Base-by-base conservation (phyloP, 2,888 invertebrate genomes). In the Oligia strigilis region DNA sequence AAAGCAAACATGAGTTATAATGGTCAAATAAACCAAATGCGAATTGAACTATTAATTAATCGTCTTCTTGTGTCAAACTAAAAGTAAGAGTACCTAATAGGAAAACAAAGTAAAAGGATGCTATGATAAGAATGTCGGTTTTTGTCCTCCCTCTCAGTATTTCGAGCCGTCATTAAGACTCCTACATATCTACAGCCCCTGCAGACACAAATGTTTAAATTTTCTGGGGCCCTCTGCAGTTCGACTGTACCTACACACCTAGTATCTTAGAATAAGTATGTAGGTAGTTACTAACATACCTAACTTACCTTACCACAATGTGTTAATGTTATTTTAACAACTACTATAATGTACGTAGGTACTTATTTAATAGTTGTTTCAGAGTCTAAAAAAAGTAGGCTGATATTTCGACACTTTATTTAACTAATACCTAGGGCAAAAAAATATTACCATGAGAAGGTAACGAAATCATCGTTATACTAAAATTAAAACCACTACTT, bases 1-100 rank as follows among this genome's bases (percentile, higher is more conserved):
- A 84, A 79, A 82, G 70, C 60, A 87, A 67, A 78, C 60, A 43
- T 36, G 55, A 52, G 70, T 46, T 75, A 55, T 72, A 66, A 70
- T 55, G 65, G 14, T n/a, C 1, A 46, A 67, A 60, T 60, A 71
- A 60, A 70, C 52, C 55, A 70, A 52, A 84, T 65, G 72, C 13
- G 13, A 46, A 64, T 40, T 64, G 67, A 58, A 69, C 82, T 29
- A 49, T 79, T 58, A 64, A 62, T 46, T 11, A 11, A 49, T 70
- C 9, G 4, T 64, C 29, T 62, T 23, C 14, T 29, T 55, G 17
- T 29, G 6, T 78, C 23, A 79, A 40, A 40, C 40, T 40, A 40
- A 69, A 79, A 0, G 46, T n/a, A 46, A 17, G 29, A 58, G 11
- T 29, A 29, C 29, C 29, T 58, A 60, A 52, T 14, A 49, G 9